Percentiles rank a stretch among this genome's conserved stretches.
These are phyloP conservation scores for Mustela erminea DNA, from an alignment of 2,797 vertebrate species.

Conservation along the genomic window DNA sequence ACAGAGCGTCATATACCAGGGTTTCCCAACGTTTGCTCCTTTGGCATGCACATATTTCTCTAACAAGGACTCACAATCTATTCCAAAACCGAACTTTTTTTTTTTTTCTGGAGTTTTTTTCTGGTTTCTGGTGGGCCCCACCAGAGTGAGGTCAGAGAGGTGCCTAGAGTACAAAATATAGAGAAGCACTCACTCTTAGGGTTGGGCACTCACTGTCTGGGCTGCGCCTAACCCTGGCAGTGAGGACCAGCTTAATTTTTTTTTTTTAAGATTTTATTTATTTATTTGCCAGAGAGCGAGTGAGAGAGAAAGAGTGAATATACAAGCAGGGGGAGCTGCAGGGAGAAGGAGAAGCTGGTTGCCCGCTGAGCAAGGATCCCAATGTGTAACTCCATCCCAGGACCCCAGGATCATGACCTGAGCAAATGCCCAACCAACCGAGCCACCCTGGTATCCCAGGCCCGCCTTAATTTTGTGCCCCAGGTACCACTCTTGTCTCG, in stretches of 20 bases:
- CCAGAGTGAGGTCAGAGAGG: background rate
- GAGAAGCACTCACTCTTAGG: no score
- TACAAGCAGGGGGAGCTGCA: no score
- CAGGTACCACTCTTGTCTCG: background rate
- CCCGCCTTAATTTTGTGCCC: background rate
- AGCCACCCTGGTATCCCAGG: background rate
- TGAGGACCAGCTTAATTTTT: background rate
- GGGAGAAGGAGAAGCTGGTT: background rate
- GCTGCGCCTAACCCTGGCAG: background rate
- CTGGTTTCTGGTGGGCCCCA: background rate
- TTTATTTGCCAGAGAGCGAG: background rate
- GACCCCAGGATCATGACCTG: background rate
- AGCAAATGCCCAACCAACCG: background rate
- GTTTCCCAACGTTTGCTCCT: conserved; percentile 11
- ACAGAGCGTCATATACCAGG: background rate
- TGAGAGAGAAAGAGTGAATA: background rate
- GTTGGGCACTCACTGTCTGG: no score
- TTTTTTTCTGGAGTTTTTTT: background rate
- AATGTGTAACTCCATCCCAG: background rate
- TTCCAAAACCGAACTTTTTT: background rate
- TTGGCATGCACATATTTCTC: background rate
- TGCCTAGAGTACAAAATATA: no score
- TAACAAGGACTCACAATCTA: background rate
- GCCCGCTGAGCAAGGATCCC: background rate
- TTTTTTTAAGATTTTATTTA: background rate